These are phyloP conservation scores for Jaculus jaculus DNA, from an alignment of 2,113 vertebrate species.

Conservation along the genomic window DNA sequence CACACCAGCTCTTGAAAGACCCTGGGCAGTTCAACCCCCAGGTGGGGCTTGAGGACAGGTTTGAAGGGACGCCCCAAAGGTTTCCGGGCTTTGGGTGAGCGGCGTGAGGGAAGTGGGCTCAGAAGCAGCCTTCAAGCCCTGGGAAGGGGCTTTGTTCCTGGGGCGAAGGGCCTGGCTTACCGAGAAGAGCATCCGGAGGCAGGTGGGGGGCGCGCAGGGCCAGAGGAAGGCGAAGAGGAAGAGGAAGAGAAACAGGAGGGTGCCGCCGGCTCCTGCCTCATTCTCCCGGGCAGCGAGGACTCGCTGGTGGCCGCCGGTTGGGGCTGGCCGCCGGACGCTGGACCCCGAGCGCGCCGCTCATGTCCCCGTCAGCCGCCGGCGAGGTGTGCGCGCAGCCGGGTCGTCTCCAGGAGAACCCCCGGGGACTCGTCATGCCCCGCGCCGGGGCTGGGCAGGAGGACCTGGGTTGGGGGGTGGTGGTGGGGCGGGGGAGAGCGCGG, in stretches of 20 bases:
- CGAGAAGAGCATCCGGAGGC: slow-evolving; percentile 97
- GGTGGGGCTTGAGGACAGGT: not conserved
- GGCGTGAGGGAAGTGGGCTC: not conserved
- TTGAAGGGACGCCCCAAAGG: not conserved
- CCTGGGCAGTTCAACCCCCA: not conserved
- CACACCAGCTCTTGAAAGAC: not conserved
- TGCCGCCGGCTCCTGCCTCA: slow-evolving; percentile 81
- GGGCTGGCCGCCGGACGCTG: slow-evolving; percentile 84
- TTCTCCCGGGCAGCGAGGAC: slow-evolving; percentile 83
- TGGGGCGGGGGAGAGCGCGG: slow-evolving; percentile 45
- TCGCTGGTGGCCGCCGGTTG: slow-evolving; percentile 84
- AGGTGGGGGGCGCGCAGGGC: slow-evolving; percentile 89
- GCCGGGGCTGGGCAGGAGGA: slow-evolving; percentile 78
- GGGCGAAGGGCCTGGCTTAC: slow-evolving; percentile 87
- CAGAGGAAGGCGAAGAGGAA: slow-evolving; percentile 47
- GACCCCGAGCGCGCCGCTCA: slow-evolving; percentile 82
- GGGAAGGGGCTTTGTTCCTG: slow-evolving; percentile 61
- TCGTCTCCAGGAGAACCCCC: slow-evolving; percentile 86
- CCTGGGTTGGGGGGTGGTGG: slow-evolving; percentile 54
- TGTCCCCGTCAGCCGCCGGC: slow-evolving; percentile 86
- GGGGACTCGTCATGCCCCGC: slow-evolving; percentile 88
- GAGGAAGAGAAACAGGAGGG: slow-evolving; percentile 69
- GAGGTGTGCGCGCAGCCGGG: slow-evolving; percentile 88
- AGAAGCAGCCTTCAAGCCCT: rapidly evolving
- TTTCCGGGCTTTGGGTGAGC: not conserved